A percentile compares a stretch with the other conserved stretches of the same genome.
phyloP scores from a whole-genome alignment of 2,888 invertebrate species.

The Napeogenes inachia region DNA sequence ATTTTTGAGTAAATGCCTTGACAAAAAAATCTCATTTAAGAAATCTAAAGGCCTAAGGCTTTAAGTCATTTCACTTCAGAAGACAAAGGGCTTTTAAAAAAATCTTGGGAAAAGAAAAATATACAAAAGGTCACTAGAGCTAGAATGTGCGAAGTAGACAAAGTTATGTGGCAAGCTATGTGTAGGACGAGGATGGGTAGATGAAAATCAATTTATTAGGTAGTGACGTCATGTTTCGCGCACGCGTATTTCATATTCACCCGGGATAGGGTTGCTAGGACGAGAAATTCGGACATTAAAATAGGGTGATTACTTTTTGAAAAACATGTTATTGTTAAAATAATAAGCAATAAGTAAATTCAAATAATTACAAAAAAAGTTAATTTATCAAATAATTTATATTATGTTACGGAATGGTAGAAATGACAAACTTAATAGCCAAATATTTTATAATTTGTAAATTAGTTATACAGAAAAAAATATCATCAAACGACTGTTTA shows the following conservation, averaged over 20 bases:
- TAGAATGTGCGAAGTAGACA: constrained; percentile 54
- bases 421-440: too few species aligned
- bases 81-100: constrained; percentile 66
- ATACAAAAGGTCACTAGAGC: constrained; percentile 71
- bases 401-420: too few species aligned
- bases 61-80: constrained; percentile 57
- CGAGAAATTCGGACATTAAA: constrained; percentile 29
- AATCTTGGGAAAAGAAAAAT: constrained; percentile 65
- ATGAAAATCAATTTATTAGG: constrained; percentile 78
- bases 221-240: constrained; percentile 72
- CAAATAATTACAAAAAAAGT: background rate
- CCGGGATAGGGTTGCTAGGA: constrained; percentile 64
- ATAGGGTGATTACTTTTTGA: constrained; percentile 8
- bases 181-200: constrained; percentile 49
- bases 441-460: too few species aligned
- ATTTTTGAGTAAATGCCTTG: constrained; percentile 31
- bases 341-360: background rate
- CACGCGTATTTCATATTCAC: constrained; percentile 58
- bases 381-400: too few species aligned
- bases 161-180: constrained; percentile 32
- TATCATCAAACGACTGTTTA: too few species aligned
- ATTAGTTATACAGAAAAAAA: too few species aligned
- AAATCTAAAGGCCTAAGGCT: constrained; percentile 51
- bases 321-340: background rate
- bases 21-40: constrained; percentile 40